phyloP scores from a whole-genome alignment of 2,797 vertebrate species.

The Falco cherrug region DNA sequence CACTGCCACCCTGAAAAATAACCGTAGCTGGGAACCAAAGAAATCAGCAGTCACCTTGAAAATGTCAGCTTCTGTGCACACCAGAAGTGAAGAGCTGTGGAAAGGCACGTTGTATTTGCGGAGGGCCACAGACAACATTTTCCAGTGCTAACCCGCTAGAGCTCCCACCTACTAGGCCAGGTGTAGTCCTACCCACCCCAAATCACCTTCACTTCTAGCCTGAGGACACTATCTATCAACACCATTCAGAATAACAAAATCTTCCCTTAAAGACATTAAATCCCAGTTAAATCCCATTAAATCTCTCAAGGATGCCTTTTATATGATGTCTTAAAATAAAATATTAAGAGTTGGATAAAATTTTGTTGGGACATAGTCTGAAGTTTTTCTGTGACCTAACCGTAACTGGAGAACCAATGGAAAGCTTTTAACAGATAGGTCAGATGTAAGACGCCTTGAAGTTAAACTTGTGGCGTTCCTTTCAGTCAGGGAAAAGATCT shows the following conservation, averaged over 20 bases:
- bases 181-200: neutral
- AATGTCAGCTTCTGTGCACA: accelerated
- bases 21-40: neutral
- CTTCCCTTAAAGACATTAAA: neutral
- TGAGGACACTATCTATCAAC: neutral
- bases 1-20: neutral
- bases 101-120: accelerated
- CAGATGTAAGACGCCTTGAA: neutral
- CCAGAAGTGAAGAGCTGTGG: neutral
- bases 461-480: too few relatives aligned
- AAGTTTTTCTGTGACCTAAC: neutral
- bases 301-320: neutral
- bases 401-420: neutral
- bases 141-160: neutral
- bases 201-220: neutral
- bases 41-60: neutral
- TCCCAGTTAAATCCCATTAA: neutral
- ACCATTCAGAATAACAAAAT: neutral
- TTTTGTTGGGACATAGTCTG: neutral
- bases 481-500: neutral
- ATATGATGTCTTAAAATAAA: neutral
- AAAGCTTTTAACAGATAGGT: neutral
- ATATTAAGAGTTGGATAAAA: neutral
- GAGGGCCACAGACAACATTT: neutral
- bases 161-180: neutral